Evolutionary conservation across 2,888 invertebrate species (phyloP), one percentile per base, ranked within the genome.

Genomic region (Allacma fusca): DNA sequence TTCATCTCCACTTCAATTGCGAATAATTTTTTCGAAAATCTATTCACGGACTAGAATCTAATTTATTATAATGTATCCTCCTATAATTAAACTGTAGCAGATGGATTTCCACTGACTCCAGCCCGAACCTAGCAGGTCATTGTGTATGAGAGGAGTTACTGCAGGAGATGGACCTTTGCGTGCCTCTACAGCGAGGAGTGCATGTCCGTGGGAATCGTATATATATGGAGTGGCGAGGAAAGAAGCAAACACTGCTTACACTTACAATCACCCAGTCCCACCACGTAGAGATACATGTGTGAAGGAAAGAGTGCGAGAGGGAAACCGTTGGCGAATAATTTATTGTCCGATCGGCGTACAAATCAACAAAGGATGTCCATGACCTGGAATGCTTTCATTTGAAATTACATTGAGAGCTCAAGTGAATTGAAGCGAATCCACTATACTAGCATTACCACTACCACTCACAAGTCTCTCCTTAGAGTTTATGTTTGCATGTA

Each of bases 341-440:
- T 73, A 73, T 73, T 73, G 62, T 73, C 71, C 73, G 73, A 73
- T 73, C 40, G 59, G 62, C 73, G 73, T 73, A 73, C 62, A 72
- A 72, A 72, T 72, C 72, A 72, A 72, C 72, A 73, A 73, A 64
- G 73, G 73, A 62, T 73, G 64, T 73, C 73, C 59, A 73, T 73
- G 73, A 64, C 73, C 73, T 73, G 59, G 73, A 73, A 64, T 28
- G 73, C 62, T 73, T 73, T 73, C 73, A 73, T 29, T 73, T 64
- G 73, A 57, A 73, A 73, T 73, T 62, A 64, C 73, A 73, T 73
- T 73, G 73, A 74, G 74, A 74, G 65, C 74, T 74, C 74, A 65
- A 74, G 65, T 74, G 74, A 65, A 65, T 74, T 74, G 65, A 74
- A 74, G 65, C 64, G 40, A 74, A 43, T 24, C 62, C 29, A 70